A percentile compares a stretch with the other conserved stretches of the same genome.
phyloP scores from a whole-genome alignment of 2,797 vertebrate species.

The Hyperoplus immaculatus region DNA sequence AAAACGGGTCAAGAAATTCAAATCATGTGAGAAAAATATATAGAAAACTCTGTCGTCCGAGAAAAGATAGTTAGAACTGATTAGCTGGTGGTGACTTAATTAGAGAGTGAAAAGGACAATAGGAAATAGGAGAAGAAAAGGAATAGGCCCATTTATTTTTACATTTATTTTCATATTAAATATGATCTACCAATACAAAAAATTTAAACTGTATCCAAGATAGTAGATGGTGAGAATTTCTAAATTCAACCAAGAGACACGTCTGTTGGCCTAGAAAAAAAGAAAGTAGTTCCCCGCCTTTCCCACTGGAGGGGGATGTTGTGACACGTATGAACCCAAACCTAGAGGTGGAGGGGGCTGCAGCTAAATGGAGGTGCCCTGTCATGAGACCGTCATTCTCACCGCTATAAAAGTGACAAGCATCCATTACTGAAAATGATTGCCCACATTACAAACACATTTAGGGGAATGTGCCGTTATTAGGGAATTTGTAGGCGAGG shows the following conservation, averaged over 20 bases:
- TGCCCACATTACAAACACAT: constrained; percentile 91
- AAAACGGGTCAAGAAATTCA: constrained; percentile 1
- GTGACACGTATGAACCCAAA: constrained; percentile 23
- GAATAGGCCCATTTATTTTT: neutral
- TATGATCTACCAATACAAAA: too few species aligned
- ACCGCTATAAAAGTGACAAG: constrained; percentile 90
- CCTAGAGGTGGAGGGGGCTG: constrained; percentile 58
- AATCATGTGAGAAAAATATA: neutral
- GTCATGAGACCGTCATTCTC: constrained; percentile 87
- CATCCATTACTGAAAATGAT: constrained; percentile 92
- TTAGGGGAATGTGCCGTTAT: constrained; percentile 90
- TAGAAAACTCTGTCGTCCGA: neutral
- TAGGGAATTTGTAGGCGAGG: constrained; percentile 89
- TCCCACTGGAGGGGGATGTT: constrained; percentile 84
- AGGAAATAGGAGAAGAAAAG: neutral
- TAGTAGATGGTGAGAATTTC: neutral
- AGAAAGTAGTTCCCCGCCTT: neutral
- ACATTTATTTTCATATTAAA: too few species aligned
- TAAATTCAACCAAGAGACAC: neutral
- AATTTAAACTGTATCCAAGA: too few species aligned
- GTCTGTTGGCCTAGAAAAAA: too few species aligned
- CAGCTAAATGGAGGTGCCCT: constrained; percentile 79
- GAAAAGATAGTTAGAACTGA: neutral
- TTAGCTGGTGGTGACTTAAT: neutral
- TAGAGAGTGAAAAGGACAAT: neutral